A percentile compares a stretch with the other conserved stretches of the same genome.
Conservation (phyloP, 2,888 invertebrate genomes). For the Synanthedon tipuliformis region DNA sequence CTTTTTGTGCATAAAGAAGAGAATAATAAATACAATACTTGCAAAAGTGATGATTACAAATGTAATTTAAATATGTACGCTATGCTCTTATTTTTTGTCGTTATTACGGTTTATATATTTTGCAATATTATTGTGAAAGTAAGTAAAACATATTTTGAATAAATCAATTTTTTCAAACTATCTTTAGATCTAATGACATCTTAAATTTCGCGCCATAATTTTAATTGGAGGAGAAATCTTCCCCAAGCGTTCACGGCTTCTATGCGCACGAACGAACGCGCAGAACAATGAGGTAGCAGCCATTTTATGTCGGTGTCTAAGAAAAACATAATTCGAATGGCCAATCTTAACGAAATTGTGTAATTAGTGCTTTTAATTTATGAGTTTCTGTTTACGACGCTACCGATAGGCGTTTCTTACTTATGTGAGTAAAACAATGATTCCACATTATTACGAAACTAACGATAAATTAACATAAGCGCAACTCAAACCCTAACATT, state of each 20-base stretch:
- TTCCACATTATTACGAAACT: constrained; percentile 33
- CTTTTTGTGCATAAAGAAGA: constrained; percentile 14
- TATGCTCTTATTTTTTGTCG: constrained; percentile 32
- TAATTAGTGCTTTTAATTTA: constrained; percentile 69
- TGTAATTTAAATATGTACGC: constrained; percentile 34
- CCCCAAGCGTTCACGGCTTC: constrained; percentile 72
- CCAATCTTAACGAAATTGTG: constrained; percentile 70
- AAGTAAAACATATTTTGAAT: constrained; percentile 6
- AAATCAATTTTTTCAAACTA: constrained; percentile 15
- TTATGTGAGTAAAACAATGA: constrained; percentile 62
- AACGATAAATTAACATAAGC: constrained; percentile 29
- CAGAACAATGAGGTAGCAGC: constrained; percentile 72
- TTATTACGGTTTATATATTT: constrained; percentile 39
- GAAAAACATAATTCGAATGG: constrained; percentile 72
- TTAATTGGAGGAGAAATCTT: constrained; percentile 70
- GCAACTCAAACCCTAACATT: constrained; percentile 44
- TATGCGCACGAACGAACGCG: constrained; percentile 72
- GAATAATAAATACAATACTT: constrained; percentile 11
- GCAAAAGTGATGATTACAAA: constrained; percentile 20
- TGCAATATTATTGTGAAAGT: background rate
- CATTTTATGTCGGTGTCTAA: constrained; percentile 71
- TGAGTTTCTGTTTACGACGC: constrained; percentile 63
- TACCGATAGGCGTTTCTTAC: constrained; percentile 61
- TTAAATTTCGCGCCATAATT: constrained; percentile 71
- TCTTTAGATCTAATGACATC: constrained; percentile 37